These are phyloP conservation scores for Drosophila glabriapex DNA, from an alignment of 2,888 invertebrate genomes.

Conservation along the genomic window DNA sequence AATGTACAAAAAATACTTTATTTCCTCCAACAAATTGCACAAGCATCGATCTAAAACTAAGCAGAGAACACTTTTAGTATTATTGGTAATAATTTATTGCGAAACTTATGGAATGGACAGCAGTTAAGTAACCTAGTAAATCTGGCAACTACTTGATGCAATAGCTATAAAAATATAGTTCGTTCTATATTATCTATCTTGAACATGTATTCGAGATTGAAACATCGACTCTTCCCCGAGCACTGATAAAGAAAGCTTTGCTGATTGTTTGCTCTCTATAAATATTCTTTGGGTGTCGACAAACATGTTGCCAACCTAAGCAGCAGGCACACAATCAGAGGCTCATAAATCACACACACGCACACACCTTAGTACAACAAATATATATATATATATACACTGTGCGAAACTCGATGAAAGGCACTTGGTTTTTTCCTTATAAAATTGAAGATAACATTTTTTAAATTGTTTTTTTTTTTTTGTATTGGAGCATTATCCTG, in stretches of 20 bases:
- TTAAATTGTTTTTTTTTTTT: neutral
- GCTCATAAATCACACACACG: constrained; percentile 56
- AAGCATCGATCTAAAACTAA: neutral
- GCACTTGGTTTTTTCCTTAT: neutral
- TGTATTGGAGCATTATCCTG: neutral
- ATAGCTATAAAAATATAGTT: neutral
- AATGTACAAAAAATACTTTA: neutral
- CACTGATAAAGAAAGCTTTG: neutral
- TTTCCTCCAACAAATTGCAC: neutral
- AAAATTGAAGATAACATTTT: neutral
- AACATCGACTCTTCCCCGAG: neutral
- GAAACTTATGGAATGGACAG: neutral
- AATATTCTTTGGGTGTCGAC: constrained; percentile 12
- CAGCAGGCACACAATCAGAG: constrained; percentile 58
- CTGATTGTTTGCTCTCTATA: constrained; percentile 12
- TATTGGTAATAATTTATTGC: neutral
- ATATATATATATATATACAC: neutral
- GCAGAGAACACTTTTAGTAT: neutral
- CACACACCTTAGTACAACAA: neutral
- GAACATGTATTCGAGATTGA: neutral
- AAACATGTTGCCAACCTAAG: constrained; percentile 45
- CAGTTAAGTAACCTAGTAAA: neutral
- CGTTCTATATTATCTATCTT: neutral
- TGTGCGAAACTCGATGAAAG: neutral
- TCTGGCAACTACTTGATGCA: neutral